Evolutionary conservation across 2,888 invertebrate genomes (phyloP).

Genomic region (Protonemura montana): DNA sequence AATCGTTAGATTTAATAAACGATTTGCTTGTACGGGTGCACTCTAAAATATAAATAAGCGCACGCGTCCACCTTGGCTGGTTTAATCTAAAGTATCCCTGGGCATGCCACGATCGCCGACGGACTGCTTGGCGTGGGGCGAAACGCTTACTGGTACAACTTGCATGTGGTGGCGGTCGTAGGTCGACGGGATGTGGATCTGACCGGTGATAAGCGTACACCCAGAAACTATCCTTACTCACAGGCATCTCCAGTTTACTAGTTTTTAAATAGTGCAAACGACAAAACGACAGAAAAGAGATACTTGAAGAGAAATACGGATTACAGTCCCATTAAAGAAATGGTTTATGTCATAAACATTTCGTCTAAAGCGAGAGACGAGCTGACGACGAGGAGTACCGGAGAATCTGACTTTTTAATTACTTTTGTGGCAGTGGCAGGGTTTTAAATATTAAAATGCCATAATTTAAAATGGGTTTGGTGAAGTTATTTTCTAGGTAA

Average conservation of each 20-base stretch:
- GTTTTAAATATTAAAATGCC: not conserved
- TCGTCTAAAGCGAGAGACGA: not conserved
- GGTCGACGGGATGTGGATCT: not conserved
- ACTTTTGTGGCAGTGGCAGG: not conserved
- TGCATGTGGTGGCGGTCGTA: not conserved
- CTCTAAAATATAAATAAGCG: slow-evolving; percentile 12
- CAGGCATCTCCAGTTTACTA: not conserved
- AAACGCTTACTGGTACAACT: not conserved
- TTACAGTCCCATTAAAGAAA: not conserved
- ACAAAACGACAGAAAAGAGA: not conserved
- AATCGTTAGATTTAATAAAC: slow-evolving; percentile 7
- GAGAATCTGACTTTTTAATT: not conserved
- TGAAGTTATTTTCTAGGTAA: too few species aligned
- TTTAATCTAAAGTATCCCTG: not conserved
- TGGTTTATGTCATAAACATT: not conserved
- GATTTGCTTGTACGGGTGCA: not conserved
- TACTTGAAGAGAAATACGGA: not conserved
- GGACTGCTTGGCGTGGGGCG: not conserved
- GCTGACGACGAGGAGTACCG: not conserved
- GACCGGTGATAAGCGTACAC: not conserved
- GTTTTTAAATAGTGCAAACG: not conserved
- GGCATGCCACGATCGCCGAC: not conserved
- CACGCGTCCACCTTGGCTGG: not conserved
- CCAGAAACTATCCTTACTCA: not conserved
- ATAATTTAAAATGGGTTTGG: not conserved